phyloP scores from a whole-genome alignment of 2,888 invertebrate genomes.

The Napeogenes sylphis region DNA sequence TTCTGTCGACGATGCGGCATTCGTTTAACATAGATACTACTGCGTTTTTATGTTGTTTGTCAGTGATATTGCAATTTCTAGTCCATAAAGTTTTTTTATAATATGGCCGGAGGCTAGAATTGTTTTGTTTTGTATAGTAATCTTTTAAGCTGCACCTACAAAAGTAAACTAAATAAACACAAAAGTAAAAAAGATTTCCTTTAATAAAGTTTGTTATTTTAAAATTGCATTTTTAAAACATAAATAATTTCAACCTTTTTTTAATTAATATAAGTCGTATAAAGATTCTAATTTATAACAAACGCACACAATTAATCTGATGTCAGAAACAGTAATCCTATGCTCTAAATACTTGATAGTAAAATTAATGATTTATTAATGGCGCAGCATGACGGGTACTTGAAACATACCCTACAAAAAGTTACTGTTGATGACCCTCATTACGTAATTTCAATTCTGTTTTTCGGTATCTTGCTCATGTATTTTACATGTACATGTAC shows the following conservation, averaged over 20 bases:
- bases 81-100: conserved; percentile 6
- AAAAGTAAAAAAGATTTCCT: no score
- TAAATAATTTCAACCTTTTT: no score
- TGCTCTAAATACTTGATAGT: conserved; percentile 22
- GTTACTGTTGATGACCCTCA: neutral
- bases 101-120: no score
- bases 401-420: conserved; percentile 4
- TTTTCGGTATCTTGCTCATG: no score
- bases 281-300: conserved; percentile 47
- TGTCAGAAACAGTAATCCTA: conserved; percentile 41
- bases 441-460: neutral
- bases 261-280: no score
- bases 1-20: conserved; percentile 38
- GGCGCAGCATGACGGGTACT: conserved; percentile 3
- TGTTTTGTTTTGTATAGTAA: no score
- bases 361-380: conserved; percentile 29
- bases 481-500: no score
- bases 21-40: conserved; percentile 8
- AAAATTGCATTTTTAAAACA: no score
- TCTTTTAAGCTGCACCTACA: no score
- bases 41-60: conserved; percentile 16
- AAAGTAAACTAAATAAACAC: no score
- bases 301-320: conserved; percentile 48
- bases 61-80: conserved; percentile 34
- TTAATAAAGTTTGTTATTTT: no score